Conservation (phyloP, 2,888 invertebrate species). For the Diachrysia chrysitis region DNA sequence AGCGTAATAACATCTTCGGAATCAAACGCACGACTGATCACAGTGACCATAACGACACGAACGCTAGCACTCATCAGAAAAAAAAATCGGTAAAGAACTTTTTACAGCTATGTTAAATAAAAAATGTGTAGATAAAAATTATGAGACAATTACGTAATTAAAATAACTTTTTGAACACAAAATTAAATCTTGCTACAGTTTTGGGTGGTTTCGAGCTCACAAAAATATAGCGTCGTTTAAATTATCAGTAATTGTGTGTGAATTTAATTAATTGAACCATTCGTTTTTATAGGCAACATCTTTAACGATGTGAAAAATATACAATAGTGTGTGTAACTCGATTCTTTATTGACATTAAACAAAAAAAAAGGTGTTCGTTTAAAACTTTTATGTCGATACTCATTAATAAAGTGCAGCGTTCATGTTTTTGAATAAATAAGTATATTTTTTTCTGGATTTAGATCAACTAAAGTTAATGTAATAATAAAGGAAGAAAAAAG, state of each 20-base stretch:
- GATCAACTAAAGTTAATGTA: conserved; percentile 42
- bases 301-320: conserved; percentile 42
- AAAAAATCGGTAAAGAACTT: conserved; percentile 48
- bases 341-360: conserved; percentile 18
- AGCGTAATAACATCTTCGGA: conserved; percentile 32
- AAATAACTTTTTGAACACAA: conserved; percentile 32
- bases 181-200: conserved; percentile 8
- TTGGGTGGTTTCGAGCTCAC: neutral
- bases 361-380: conserved; percentile 36
- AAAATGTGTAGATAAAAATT: conserved; percentile 52
- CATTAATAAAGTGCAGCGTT: conserved; percentile 36
- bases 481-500: conserved; percentile 27
- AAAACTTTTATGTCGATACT: conserved; percentile 39
- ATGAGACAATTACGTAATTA: conserved; percentile 51
- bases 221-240: neutral
- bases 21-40: conserved; percentile 42
- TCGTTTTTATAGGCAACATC: conserved; percentile 19
- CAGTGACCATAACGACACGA: conserved; percentile 20
- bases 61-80: conserved; percentile 9
- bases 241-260: neutral
- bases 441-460: conserved; percentile 38
- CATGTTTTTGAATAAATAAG: conserved; percentile 37
- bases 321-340: conserved; percentile 38
- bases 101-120: conserved; percentile 38
- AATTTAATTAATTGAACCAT: conserved; percentile 35